Percentiles rank a stretch among this genome's conserved stretches.
Evolutionary conservation across 1,140 invertebrate genomes (phyloP).

Genomic region (Solenopsis fugax): DNA sequence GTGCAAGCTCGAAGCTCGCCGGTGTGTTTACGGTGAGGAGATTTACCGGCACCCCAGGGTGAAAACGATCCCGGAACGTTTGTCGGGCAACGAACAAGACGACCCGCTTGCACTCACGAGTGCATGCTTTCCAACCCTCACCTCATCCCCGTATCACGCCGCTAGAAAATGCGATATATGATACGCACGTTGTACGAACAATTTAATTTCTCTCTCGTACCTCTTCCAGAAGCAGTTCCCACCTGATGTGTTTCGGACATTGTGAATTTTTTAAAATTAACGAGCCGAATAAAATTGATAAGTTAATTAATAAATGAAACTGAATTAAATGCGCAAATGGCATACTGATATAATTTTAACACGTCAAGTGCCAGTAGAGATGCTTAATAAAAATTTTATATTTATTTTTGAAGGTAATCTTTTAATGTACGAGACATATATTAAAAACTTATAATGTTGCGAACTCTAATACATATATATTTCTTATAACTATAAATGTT

Average conservation of each 20-base stretch:
- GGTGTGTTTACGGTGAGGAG: conserved; percentile 72
- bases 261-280: conserved; percentile 9
- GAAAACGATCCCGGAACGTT: conserved; percentile 73
- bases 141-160: conserved; percentile 12
- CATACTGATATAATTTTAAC: not conserved
- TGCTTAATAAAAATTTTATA: conserved; percentile 5
- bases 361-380: not conserved
- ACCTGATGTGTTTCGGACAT: not conserved
- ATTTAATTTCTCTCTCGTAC: conserved; percentile 68
- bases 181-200: conserved; percentile 63
- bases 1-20: conserved; percentile 63
- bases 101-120: conserved; percentile 64
- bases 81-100: conserved; percentile 66
- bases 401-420: not conserved
- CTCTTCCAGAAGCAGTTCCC: not conserved
- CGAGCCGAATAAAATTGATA: not conserved
- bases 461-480: not conserved
- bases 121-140: conserved; percentile 17
- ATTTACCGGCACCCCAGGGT: conserved; percentile 72
- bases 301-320: not conserved
- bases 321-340: not conserved
- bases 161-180: conserved; percentile 46
- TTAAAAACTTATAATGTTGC: not conserved
- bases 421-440: not conserved
- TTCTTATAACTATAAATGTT: not conserved